Base-by-base conservation (phyloP, 1,140 invertebrate species). In the Lineus longissimus region DNA sequence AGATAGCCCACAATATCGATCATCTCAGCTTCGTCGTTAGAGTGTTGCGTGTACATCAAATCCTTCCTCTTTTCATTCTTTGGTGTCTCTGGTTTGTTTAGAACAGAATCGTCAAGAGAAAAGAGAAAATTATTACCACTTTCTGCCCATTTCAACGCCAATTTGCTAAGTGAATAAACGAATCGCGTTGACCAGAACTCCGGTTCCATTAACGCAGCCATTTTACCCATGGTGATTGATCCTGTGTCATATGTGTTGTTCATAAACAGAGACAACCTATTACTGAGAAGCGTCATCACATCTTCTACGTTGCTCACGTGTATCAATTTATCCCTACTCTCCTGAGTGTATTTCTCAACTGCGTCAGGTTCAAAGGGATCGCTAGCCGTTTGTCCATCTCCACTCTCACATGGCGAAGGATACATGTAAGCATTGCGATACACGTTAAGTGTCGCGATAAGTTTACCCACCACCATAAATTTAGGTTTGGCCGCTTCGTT, bases 41-140 rank as follows among this genome's bases (percentile, higher is more conserved):
- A 51, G 25, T 51, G 47, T 51, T 51, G 47, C 6, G 47, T 51
- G 25, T 51, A 51, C 47, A 51, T 51, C 6, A 51, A n/a, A 27
- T 51, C 47, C 25, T 51, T 51, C 47, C 47, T 51, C n/a, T n/a
- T 51, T 51, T 51, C 47, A 6, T 51, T 51, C 47, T 51, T n/a
- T 6, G 47, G 47, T 6, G 47, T 51, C 6, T 51, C 47, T 4
- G 47, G 47, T n/a, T 51, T 51, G n/a, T 51, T 51, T 51, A 51
- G 25, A 51, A 7, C 4, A 6, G 47, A 51, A 51, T 51, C 47
- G n/a, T 6, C 47, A 6, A 51, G 47, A 4, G 47, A 51, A 51
- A 51, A 51, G 6, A 51, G n/a, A 51, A 51, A 51, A 51, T 51
- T 51, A 51, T 51, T n/a, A 9, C 47, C 47, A 4, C n/a, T n/a